phyloP scores from a whole-genome alignment of 2,113 vertebrate species.

The Corythornis madagascariensis region DNA sequence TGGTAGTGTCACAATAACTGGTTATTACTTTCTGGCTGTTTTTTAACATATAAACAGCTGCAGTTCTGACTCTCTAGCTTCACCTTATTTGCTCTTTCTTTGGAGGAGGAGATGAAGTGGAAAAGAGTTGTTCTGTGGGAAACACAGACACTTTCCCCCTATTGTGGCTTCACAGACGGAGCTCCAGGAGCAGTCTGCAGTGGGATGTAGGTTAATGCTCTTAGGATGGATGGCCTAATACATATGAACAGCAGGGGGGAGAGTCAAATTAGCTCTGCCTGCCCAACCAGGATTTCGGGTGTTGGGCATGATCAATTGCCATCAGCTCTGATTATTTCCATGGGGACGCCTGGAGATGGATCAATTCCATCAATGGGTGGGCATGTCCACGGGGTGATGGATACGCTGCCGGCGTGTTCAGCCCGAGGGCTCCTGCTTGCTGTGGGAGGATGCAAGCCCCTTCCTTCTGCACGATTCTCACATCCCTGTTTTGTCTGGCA shows the following conservation, averaged over 20 bases:
- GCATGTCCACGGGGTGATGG: constrained; percentile 58
- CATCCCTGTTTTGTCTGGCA: background rate
- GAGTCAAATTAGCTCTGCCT: constrained; percentile 58
- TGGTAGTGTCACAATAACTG: no score
- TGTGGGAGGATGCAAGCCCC: background rate
- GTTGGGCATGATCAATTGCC: constrained; percentile 66
- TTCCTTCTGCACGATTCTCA: background rate
- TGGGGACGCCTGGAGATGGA: constrained; percentile 54
- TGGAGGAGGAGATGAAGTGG: background rate
- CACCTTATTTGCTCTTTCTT: background rate
- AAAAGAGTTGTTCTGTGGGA: fast-evolving
- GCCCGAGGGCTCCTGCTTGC: background rate
- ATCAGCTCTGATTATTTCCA: constrained; percentile 73
- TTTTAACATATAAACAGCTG: background rate
- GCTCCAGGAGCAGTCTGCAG: background rate
- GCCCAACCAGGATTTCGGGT: constrained; percentile 19
- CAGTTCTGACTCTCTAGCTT: background rate
- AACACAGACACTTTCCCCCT: background rate
- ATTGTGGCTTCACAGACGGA: fast-evolving
- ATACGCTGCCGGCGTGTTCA: background rate
- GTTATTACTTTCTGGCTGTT: background rate
- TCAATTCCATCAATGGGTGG: constrained; percentile 66
- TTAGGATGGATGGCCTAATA: constrained; percentile 62
- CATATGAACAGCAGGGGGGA: constrained; percentile 34
- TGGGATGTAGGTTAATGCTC: constrained; percentile 62